Base-by-base conservation (phyloP, 1,140 invertebrate species). In the Phthorimaea operculella region DNA sequence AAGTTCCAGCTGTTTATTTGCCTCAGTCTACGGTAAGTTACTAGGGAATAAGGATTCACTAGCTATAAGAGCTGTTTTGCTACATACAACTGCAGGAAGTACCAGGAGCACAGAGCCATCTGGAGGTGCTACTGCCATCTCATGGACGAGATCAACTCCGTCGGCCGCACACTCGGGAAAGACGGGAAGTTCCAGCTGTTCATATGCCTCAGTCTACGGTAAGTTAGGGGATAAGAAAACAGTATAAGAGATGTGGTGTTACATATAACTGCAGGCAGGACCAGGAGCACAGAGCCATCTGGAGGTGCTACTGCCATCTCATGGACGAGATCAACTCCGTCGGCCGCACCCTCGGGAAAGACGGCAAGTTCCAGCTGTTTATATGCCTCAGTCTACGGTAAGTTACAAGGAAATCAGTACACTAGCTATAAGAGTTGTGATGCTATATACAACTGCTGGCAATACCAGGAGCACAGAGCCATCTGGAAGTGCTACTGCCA, bases 151-250 rank as follows among this genome's bases (percentile, higher is more conserved):
- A 96, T 98, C 48, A 92, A 93, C 76, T 89, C 90, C 33, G 92
- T 91, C 0, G 94, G 93, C 51, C 91, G 93, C 57, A 91, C 93
- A 11, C 87, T 99, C 10, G 98, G 98, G 47, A 99, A 99, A 83
- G 98, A 99, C 88, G 97, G 97, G 33, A 98, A 98, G 86, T 99
- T 99, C 79, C 97, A 99, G 76, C 88, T 98, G 7, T 98, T 99
- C 73, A 92, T 99, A 55, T 98, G 97, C 79, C 88, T 99, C 9
- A 92, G 93, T 72, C 89, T 94, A 54, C 90, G 94, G 94, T 96
- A 50, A 57, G 91, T 91, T 14, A 96, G 11, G 33, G 6, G n/a
- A n/a, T n/a, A n/a, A n/a, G n/a, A n/a, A n/a, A n/a, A n/a, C n/a
- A n/a, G n/a, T n/a, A n/a, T n/a, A n/a, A n/a, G n/a, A n/a, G n/a